Conservation (phyloP, 2,113 vertebrate species). For the Stigmatopora nigra region DNA sequence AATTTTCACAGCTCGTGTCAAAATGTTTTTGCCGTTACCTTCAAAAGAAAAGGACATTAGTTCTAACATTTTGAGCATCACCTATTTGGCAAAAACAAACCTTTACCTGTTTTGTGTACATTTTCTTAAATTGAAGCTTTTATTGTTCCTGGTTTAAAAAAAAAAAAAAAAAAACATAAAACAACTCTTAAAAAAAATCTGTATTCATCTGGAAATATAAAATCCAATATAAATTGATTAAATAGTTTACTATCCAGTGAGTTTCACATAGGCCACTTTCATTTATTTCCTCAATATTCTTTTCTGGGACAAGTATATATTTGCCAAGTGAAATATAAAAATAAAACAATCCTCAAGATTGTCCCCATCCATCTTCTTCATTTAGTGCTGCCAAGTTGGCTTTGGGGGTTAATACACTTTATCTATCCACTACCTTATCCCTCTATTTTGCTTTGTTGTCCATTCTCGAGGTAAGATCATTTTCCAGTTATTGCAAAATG, state of each 20-base stretch:
- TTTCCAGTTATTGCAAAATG: conserved; percentile 2
- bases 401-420: background rate
- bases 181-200: no score
- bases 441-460: background rate
- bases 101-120: no score
- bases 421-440: conserved; percentile 1
- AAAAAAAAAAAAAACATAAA: no score
- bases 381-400: background rate
- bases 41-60: no score
- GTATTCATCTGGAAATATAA: no score
- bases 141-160: no score
- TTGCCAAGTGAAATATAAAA: background rate
- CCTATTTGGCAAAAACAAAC: no score
- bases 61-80: no score
- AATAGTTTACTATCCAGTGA: background rate
- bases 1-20: no score
- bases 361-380: background rate
- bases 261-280: background rate
- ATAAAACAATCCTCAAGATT: background rate
- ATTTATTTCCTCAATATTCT: background rate
- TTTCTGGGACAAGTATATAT: background rate
- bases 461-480: background rate
- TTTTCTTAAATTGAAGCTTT: no score
- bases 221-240: background rate
- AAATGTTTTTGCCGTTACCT: no score